phyloP scores from a whole-genome alignment of 2,113 vertebrate genomes.

The Phasianus colchicus region DNA sequence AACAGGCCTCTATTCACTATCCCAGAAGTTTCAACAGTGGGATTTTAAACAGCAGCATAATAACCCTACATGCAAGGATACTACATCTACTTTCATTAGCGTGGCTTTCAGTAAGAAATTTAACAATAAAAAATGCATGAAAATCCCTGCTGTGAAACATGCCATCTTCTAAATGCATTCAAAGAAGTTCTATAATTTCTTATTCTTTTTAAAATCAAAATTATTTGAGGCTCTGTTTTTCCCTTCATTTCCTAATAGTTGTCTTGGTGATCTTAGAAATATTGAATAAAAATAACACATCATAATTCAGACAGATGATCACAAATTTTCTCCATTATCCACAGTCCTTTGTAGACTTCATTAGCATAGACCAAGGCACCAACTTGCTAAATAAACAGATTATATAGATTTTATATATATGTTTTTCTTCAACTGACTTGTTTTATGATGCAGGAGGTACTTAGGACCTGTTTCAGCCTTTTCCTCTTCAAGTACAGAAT shows the following conservation, averaged over 20 bases:
- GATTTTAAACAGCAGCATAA: neutral
- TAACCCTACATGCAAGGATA: neutral
- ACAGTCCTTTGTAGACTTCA: neutral
- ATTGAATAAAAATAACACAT: neutral
- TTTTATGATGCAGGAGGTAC: neutral
- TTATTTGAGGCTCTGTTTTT: constrained; percentile 12
- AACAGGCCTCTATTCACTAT: neutral
- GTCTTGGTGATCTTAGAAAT: constrained; percentile 2
- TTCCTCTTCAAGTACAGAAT: constrained; percentile 26
- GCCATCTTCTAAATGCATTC: neutral
- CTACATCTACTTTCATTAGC: neutral
- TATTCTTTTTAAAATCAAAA: constrained; percentile 13
- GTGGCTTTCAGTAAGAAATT: neutral
- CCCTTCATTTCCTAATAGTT: neutral
- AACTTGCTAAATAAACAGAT: constrained; percentile 29
- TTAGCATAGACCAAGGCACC: neutral
- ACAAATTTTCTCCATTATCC: neutral
- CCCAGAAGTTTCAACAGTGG: neutral
- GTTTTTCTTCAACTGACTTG: constrained; percentile 13
- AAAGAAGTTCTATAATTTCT: constrained; percentile 18
- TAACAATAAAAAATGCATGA: neutral
- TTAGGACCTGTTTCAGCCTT: constrained; percentile 6
- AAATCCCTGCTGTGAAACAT: constrained; percentile 17
- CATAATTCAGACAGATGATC: neutral
- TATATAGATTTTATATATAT: neutral